These are phyloP conservation scores for Lota lota DNA, from an alignment of 2,113 vertebrate species.

Conservation along the genomic window DNA sequence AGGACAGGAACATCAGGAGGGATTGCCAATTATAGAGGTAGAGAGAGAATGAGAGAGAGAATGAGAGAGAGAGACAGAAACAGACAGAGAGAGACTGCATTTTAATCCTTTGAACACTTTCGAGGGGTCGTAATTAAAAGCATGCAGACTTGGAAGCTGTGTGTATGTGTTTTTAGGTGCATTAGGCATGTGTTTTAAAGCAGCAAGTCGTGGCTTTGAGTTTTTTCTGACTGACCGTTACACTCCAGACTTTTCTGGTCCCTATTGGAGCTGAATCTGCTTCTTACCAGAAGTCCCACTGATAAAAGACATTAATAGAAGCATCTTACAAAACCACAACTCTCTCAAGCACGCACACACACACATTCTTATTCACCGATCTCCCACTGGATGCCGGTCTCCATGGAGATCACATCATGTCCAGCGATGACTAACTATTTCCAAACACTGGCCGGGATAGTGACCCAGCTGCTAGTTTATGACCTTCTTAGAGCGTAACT, in stretches of 20 bases:
- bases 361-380: not conserved
- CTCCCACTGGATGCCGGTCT: slow-evolving; percentile 2
- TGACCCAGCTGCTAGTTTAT: slow-evolving; percentile 1
- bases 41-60: not conserved
- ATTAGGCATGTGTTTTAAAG: not conserved
- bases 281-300: slow-evolving; percentile 29
- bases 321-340: not conserved
- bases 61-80: slow-evolving; percentile 15
- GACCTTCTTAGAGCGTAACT: not conserved
- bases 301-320: slow-evolving; percentile 8
- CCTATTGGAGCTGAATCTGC: slow-evolving; percentile 13
- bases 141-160: not conserved
- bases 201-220: slow-evolving; percentile 23
- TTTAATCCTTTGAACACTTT: slow-evolving; percentile 5
- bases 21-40: slow-evolving; percentile 14
- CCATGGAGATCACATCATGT: not conserved
- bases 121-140: not conserved
- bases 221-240: slow-evolving; percentile 30
- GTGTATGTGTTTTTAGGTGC: slow-evolving; percentile 4
- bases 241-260: slow-evolving; percentile 12
- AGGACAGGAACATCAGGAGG: slow-evolving; percentile 35
- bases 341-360: not conserved
- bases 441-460: slow-evolving; percentile 15
- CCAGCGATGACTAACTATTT: slow-evolving; percentile 26
- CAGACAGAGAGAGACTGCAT: slow-evolving; percentile 35